Base-by-base conservation (phyloP, 2,113 vertebrate species). In the Nesogale talazaci region DNA sequence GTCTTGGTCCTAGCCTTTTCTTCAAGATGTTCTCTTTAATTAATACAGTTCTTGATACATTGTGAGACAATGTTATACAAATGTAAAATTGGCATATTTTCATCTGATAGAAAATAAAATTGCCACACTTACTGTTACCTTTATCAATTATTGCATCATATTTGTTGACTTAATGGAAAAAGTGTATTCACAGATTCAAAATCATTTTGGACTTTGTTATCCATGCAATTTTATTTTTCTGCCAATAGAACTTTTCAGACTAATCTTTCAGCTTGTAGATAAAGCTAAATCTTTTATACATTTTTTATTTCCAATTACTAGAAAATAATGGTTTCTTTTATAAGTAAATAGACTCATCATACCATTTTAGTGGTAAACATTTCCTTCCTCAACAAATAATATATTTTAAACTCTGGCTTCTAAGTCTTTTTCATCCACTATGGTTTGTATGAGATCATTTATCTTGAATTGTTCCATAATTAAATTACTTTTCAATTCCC, bases 261-360 rank as follows among this genome's bases (percentile, higher is more conserved):
- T 72, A 52, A 31, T 87, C 67, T 87, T 17, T 87, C 22, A 72
- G 59, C 42, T 94, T 86, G 63, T 42, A 83, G 56, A 93, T 82
- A 79, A 85, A 93, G 93, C 46, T 52, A 61, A 78, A 94, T 78
- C 19, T 19, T 90, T 83, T 86, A 52, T 76, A 65, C 16, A 74
- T 67, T 86, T 92, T 34, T 90, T 22, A 74, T 91, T 88, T 85
- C 40, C 63, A 85, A 70, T 52, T 92, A 59, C 31, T 59, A 29
- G 90, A 92, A 88, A 85, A n/a, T 72, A 59, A 56, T 38, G 1
- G 1, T 78, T 77, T 91, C 80, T 22, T 72, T 94, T 76, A 57
- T 27, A 91, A 96, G 80, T 79, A 12, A 94, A 94, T 91, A 31
- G 77, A 85, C 22, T 95, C 69, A 65, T 91, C 59, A 42, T 67